Conservation (phyloP, 1,140 invertebrate species). For the Sipha flava region DNA sequence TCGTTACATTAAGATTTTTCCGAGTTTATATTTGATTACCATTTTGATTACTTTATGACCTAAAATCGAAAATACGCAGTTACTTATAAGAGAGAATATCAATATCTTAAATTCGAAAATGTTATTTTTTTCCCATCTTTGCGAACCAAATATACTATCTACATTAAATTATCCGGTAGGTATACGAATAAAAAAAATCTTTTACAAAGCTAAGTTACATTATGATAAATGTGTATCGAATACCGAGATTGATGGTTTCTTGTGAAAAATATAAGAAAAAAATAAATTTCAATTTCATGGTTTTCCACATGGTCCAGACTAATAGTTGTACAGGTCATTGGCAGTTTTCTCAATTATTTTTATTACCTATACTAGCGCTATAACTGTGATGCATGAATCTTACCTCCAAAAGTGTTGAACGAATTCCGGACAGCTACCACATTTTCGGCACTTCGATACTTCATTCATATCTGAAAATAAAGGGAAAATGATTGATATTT, state of each 20-base stretch:
- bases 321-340: constrained; percentile 20
- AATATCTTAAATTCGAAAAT: no score
- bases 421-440: constrained; percentile 8
- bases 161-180: neutral
- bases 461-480: constrained; percentile 9
- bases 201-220: neutral
- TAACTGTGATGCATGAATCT: neutral
- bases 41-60: neutral
- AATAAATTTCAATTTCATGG: constrained; percentile 26
- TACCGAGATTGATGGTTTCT: neutral
- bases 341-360: constrained; percentile 5
- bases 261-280: neutral
- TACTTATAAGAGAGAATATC: neutral
- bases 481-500: neutral
- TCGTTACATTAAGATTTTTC: no score
- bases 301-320: neutral
- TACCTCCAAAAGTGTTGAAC: constrained; percentile 31
- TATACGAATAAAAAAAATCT: neutral
- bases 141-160: neutral
- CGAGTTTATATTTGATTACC: neutral
- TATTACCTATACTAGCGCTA: neutral
- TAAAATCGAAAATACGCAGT: neutral
- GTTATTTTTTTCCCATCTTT: neutral
- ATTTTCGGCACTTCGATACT: neutral
- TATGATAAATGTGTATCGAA: constrained; percentile 20